Percentiles rank a stretch among this genome's conserved stretches.
These are phyloP conservation scores for Actinernus sp. DNA, from an alignment of 92 coral and sea anemone species.

Conservation along the genomic window DNA sequence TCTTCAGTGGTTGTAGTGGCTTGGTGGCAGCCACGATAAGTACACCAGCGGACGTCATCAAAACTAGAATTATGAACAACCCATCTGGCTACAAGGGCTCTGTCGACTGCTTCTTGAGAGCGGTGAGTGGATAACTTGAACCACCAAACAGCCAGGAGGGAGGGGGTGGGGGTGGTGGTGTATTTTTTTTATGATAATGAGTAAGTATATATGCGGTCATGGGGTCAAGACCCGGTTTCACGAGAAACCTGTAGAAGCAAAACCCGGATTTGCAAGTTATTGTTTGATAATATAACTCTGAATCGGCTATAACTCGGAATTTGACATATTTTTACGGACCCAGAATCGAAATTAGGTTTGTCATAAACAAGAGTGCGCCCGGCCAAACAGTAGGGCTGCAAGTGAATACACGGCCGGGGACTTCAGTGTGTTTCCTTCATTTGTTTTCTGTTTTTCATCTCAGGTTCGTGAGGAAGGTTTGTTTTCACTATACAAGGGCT, in stretches of 20 bases:
- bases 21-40: conserved; percentile 93
- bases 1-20: conserved; percentile 85
- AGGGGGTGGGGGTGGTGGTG: neutral
- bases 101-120: conserved; percentile 91
- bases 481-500: conserved; percentile 92
- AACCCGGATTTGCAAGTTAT: no score
- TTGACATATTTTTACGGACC: no score
- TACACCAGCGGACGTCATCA: conserved; percentile 97
- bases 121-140: conserved; percentile 55
- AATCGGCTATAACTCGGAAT: no score
- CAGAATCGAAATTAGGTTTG: no score
- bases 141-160: neutral
- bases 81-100: conserved; percentile 92
- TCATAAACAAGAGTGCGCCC: no score
- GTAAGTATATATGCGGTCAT: no score
- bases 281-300: no score
- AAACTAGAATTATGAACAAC: conserved; percentile 97
- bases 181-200: neutral
- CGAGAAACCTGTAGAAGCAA: no score
- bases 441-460: neutral
- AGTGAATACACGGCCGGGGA: no score
- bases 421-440: no score
- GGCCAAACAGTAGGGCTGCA: no score
- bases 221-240: no score
- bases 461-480: conserved; percentile 95